Evolutionary conservation across 2,113 vertebrate genomes (phyloP), one percentile per base, ranked within the genome.

Genomic region (Ancistrus triradiatus): DNA sequence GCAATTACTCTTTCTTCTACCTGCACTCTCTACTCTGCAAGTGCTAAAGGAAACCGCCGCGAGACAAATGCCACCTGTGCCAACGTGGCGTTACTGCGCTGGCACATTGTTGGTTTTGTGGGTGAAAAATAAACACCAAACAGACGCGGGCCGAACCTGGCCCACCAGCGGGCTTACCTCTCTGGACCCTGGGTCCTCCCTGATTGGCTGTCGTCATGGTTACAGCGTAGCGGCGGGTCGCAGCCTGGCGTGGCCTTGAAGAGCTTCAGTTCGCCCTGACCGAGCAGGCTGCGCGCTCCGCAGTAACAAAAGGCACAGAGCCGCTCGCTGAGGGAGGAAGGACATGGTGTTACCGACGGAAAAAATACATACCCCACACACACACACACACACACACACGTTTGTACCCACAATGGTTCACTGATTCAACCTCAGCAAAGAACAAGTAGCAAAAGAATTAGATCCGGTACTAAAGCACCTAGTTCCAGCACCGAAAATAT

Each of bases 281-380:
- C 96, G 84, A 98, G 89, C 64, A 95, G 92, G 84, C 95, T 98
- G 65, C 90, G 89, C 72, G 90, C 91, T 78, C 93, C 95, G 72
- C 95, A 95, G 85, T 94, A 95, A 88, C 96, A 99, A 85, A 99
- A 97, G 85, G 93, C 94, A 80, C 96, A 99, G 84, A 95, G 90
- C 84, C 85, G 92, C 80, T 98, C 93, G 56, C 93, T 98, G 86
- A 69, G 83, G 43, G 24, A 46, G 17, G 19, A 48, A 3, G 48
- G 13, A 62, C 13, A 56, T 8, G 22, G 18, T 40, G 14, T 40
- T 19, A 42, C 9, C 4, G 28, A 33, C 19, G 1, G 19, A 18
- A 13, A 38, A 11, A 19, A 22, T 14, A 14, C 13, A 15, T 7
- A 27, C 13, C 17, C 37, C 27, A 47, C 38, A 51, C 19, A 40